Base-by-base conservation (phyloP, 2,888 invertebrate species). In the Callyntrura guangdongensis region DNA sequence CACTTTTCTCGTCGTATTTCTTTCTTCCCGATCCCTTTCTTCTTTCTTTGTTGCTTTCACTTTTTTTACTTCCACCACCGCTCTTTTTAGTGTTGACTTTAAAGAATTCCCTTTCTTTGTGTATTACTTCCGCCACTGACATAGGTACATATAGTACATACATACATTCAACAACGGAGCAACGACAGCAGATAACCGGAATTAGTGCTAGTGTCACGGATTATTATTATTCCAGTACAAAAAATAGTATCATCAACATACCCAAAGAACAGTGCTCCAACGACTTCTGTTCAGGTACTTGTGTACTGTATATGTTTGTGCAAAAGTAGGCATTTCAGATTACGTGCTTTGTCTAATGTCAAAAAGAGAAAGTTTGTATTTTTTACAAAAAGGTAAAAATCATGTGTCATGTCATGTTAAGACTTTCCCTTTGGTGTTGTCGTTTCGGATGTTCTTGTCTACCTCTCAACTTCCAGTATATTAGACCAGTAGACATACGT, bases 331-430 rank as follows among this genome's bases (percentile, higher is more conserved):
- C 27, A 36, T 22, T 6, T 2, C 6, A 36, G 36, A 36, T 64
- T 64, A 64, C 61, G 20, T 64, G 0, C 20, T 59, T 17, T 59
- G 1, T 9, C 3, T 9, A 22, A 6, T 6, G 22, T 64, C 17
- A 17, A 61, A 20, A 61, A 61, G 20, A 22, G 20, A n/a, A 9
- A 61, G 17, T 22, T 61, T 61, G 20, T 20, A 20, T 61, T 61
- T 20, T 17, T 4, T 72, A 72, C 45, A 72, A 3, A 72, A 9
- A n/a, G 4, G 49, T n/a, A 47, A 49, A 72, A 74, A 74, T 8
- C 14, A n/a, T 22, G 74, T 74, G 74, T 49, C 47, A 74, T 74
- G 74, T 49, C 47, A 74, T 49, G 74, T 49, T 74, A 49, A 22
- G 45, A 8, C 49, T 59, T 53, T 79, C 79, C 79, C 79, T 27